These are phyloP conservation scores for Drosophila takahashii DNA, from an alignment of 1,140 invertebrate genomes.

Conservation along the genomic window DNA sequence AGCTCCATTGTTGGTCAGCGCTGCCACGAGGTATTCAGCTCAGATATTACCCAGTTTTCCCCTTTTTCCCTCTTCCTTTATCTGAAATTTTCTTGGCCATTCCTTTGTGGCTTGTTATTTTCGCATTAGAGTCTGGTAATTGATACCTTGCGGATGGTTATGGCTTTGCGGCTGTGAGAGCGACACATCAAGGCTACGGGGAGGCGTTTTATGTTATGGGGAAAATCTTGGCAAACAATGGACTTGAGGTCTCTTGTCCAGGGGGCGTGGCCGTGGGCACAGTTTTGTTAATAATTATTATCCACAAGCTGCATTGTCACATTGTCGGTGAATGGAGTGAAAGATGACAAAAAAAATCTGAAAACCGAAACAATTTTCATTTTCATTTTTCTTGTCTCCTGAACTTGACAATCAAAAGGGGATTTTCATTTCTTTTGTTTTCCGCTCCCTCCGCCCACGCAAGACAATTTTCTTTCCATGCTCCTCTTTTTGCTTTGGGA, in stretches of 20 bases:
- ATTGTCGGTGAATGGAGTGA: conserved; percentile 39
- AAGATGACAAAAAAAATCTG: conserved; percentile 12
- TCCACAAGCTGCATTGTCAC: conserved; percentile 57
- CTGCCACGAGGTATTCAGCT: conserved; percentile 1
- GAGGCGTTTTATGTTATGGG: neutral
- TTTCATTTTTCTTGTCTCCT: conserved; percentile 57
- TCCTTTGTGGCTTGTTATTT: conserved; percentile 74
- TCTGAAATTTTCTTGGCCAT: conserved; percentile 46
- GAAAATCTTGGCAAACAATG: conserved; percentile 52
- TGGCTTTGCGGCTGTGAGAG: conserved; percentile 50
- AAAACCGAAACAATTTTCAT: conserved; percentile 55
- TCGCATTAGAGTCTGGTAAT: conserved; percentile 78
- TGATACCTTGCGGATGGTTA: conserved; percentile 66
- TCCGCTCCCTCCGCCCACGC: conserved; percentile 21
- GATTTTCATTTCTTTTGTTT: conserved; percentile 68
- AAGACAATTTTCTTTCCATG: conserved; percentile 13
- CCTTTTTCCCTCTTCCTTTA: conserved; percentile 24
- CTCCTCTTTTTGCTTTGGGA: conserved; percentile 24
- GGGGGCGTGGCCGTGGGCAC: conserved; percentile 47
- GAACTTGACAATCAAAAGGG: conserved; percentile 80
- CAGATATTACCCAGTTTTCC: conserved; percentile 12
- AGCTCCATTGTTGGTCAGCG: conserved; percentile 41
- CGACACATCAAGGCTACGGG: conserved; percentile 35
- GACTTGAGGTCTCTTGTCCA: conserved; percentile 18
- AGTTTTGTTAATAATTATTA: conserved; percentile 73